phyloP scores from a whole-genome alignment of 2,797 vertebrate genomes.

The Lophius americanus region DNA sequence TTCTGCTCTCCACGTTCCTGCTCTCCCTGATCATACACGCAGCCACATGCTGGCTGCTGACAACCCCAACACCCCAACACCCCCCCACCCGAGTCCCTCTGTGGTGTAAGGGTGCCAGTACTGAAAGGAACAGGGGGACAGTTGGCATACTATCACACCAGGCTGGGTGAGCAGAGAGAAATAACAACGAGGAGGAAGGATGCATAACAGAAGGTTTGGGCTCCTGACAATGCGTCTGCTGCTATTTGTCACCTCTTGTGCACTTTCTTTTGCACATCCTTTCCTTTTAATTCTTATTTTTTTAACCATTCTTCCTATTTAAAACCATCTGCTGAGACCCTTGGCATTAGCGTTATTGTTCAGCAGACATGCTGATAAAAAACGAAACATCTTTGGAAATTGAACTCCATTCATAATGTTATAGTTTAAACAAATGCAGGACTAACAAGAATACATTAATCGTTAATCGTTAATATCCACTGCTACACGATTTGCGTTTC shows the following conservation, averaged over 20 bases:
- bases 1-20: slow-evolving; percentile 25
- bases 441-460: neutral
- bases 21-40: slow-evolving; percentile 48
- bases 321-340: slow-evolving; percentile 44
- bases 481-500: too few relatives aligned
- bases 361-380: slow-evolving; percentile 19
- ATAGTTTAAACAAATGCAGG: slow-evolving; percentile 10
- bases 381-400: slow-evolving; percentile 21
- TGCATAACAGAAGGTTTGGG: slow-evolving; percentile 77
- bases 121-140: slow-evolving; percentile 83
- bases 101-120: slow-evolving; percentile 79
- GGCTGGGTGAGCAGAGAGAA: slow-evolving; percentile 79
- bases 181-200: slow-evolving; percentile 78
- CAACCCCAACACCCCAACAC: neutral
- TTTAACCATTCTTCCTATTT: slow-evolving; percentile 12
- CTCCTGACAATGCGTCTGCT: slow-evolving; percentile 55
- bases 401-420: slow-evolving; percentile 22
- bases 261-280: slow-evolving; percentile 60
- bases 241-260: slow-evolving; percentile 65
- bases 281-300: slow-evolving; percentile 46
- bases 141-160: slow-evolving; percentile 83
- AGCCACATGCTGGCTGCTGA: slow-evolving; percentile 57
- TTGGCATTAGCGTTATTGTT: slow-evolving; percentile 28
- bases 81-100: slow-evolving; percentile 66
- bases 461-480: too few relatives aligned